Evolutionary conservation across 2,113 vertebrate genomes (phyloP).

Genomic region (Barnardius zonarius): DNA sequence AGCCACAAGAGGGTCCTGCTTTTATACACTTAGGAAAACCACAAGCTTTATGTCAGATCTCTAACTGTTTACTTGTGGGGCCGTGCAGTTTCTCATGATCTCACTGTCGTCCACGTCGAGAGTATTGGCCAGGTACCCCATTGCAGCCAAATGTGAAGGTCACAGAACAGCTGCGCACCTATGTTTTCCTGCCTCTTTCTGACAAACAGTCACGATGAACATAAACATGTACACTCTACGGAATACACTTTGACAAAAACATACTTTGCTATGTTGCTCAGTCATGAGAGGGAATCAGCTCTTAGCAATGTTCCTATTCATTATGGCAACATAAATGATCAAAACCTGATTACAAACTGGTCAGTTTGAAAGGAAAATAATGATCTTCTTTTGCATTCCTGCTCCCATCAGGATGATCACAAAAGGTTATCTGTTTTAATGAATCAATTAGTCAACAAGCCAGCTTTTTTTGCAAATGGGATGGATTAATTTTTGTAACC

Average conservation of each 20-base stretch:
- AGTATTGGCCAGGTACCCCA: neutral
- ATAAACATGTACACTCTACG: neutral
- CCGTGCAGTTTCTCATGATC: neutral
- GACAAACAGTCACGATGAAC: neutral
- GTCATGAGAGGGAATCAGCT: neutral
- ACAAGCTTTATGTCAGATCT: neutral
- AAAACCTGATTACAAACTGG: constrained; percentile 36
- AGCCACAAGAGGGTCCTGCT: neutral
- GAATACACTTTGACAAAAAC: neutral
- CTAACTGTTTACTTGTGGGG: neutral
- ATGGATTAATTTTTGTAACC: neutral
- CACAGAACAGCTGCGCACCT: neutral
- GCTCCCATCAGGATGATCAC: neutral
- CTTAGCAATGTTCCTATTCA: neutral
- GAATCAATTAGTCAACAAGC: constrained; percentile 17
- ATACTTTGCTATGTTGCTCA: neutral
- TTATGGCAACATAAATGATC: constrained; percentile 19
- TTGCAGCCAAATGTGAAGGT: neutral
- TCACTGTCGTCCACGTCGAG: neutral
- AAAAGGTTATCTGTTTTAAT: constrained; percentile 37
- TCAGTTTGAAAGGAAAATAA: constrained; percentile 45
- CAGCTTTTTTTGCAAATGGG: neutral
- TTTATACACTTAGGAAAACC: neutral
- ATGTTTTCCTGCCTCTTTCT: neutral
- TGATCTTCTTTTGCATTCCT: constrained; percentile 26